Evolutionary conservation across 1,140 invertebrate species (phyloP).

Genomic region (Bombus huntii): DNA sequence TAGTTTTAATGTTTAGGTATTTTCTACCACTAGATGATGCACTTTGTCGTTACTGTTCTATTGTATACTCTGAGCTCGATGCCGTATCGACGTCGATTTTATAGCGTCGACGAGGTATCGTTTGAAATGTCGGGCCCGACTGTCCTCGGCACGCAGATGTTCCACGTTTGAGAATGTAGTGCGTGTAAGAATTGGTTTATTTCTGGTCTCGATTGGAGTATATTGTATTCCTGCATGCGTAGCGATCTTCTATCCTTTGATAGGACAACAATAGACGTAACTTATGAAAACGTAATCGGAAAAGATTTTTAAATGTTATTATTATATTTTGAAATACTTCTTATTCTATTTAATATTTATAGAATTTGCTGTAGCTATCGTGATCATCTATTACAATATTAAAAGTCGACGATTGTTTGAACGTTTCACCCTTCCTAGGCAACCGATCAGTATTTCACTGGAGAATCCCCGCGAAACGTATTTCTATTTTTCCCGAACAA

Average conservation of each 20-base stretch:
- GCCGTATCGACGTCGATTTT: constrained; percentile 55
- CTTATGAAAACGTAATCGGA: not conserved
- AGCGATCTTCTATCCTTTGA: constrained; percentile 13
- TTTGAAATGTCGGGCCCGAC: not conserved
- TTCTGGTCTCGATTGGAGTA: constrained; percentile 18
- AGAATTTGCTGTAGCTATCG: not conserved
- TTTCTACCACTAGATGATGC: constrained; percentile 21
- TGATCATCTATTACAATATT: not conserved
- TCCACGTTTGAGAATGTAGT: constrained; percentile 35
- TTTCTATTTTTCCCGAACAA: not conserved
- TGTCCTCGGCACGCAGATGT: constrained; percentile 7
- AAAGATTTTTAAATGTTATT: not conserved
- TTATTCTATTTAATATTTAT: not conserved
- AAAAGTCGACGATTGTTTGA: too few relatives aligned
- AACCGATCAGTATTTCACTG: too few relatives aligned
- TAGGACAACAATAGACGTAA: constrained; percentile 28
- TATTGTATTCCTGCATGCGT: constrained; percentile 44
- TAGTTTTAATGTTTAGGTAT: constrained; percentile 23
- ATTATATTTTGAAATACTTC: not conserved
- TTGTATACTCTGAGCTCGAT: constrained; percentile 34
- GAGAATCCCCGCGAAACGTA: too few relatives aligned
- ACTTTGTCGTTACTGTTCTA: constrained; percentile 25
- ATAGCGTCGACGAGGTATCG: constrained; percentile 54
- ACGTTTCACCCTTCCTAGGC: too few relatives aligned
- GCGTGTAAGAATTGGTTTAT: constrained; percentile 31